These are phyloP conservation scores for Xylocopa sonorina DNA, from an alignment of 1,140 invertebrate species.

Conservation along the genomic window DNA sequence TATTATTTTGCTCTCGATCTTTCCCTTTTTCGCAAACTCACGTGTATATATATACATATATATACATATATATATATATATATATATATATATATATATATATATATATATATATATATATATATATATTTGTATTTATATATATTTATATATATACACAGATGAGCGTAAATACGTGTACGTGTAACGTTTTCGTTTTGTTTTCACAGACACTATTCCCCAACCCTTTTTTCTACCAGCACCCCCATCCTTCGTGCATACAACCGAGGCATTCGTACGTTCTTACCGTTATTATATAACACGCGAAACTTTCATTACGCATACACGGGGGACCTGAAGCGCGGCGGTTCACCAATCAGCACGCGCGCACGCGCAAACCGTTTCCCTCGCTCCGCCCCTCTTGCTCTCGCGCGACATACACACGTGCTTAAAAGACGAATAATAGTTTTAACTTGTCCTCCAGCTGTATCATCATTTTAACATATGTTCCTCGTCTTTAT, in stretches of 20 bases:
- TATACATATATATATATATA: too few species aligned
- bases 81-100: too few species aligned
- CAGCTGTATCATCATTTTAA: not conserved
- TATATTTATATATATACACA: constrained; percentile 18
- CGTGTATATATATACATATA: constrained; percentile 14
- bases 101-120: not conserved
- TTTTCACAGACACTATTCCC: constrained; percentile 71
- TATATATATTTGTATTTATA: constrained; percentile 7
- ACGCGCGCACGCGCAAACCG: not conserved
- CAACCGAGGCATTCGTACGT: constrained; percentile 41
- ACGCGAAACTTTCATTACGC: constrained; percentile 7
- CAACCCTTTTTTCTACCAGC: constrained; percentile 66
- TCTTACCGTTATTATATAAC: constrained; percentile 18
- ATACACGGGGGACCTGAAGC: not conserved
- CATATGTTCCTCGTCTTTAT: not conserved
- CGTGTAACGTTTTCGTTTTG: constrained; percentile 39
- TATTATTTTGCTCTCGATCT: constrained; percentile 19
- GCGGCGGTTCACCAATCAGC: not conserved
- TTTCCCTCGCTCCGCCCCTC: not conserved
- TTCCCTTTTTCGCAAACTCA: not conserved
- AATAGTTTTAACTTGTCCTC: constrained; percentile 17
- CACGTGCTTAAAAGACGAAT: constrained; percentile 13
- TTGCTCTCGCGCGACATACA: not conserved
- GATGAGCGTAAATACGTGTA: not conserved
- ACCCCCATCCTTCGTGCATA: constrained; percentile 65